Evolutionary conservation across 2,797 vertebrate genomes (phyloP), one percentile per base, ranked within the genome.

Genomic region (Erpetoichthys calabaricus): DNA sequence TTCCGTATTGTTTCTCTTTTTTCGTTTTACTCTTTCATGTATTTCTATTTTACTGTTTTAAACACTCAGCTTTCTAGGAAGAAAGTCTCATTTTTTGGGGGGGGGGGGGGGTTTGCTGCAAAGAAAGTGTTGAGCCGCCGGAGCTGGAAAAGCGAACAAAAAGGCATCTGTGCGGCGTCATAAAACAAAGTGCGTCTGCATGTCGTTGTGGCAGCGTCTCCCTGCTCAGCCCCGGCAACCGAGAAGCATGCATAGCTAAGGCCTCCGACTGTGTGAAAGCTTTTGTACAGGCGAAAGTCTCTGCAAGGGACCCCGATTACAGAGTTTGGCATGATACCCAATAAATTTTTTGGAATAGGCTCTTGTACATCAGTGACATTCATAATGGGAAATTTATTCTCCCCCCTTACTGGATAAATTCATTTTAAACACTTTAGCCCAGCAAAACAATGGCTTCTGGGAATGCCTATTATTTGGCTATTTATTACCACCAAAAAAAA

Each of bases 161-260:
- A 77, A 76, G 65, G 80, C 77, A 82, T 82, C 75, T 81, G 82
- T 67, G 62, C 70, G 62, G 70, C 75, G 79, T 77, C 81, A 80
- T 76, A 78, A 83, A 80, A 74, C 72, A 76, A 80, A 76, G 65
- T 70, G 84, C 77, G 79, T 79, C 78, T 82, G 79, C 70, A 75
- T 82, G 82, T 80, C 74, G 73, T 81, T 85, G 82, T 84, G 79
- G 78, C 76, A 73, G 75, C 79, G 77, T 81, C 73, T 80, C 80
- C 76, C 75, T 67, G 75, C 80, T 81, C 81, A 90, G 84, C 89
- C 90, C 74, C 42, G 86, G 91, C 89, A 91, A 92, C 91, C 80
- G 73, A 77, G 82, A 92, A 87, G 89, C 88, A 94, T 91, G 91
- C 92, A 90, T 90, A 89, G 85, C 88, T 91, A 92, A 91, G 83